A percentile compares a stretch with the other conserved stretches of the same genome.
phyloP scores from a whole-genome alignment of 2,113 vertebrate species.

The Coryphaenoides rupestris region DNA sequence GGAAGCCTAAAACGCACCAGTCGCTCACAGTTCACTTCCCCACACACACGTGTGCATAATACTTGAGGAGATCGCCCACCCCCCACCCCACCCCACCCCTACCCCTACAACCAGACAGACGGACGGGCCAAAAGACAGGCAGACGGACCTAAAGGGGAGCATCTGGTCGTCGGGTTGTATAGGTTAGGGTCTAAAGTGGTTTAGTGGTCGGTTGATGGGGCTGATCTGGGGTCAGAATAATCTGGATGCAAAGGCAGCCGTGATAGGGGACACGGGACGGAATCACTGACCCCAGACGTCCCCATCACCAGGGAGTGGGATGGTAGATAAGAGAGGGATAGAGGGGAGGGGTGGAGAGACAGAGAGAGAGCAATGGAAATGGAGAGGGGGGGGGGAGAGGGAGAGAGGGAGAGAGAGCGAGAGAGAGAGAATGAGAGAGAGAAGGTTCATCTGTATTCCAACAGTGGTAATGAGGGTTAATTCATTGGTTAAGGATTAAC shows the following conservation, averaged over 20 bases:
- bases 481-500: slow-evolving; percentile 96
- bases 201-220: slow-evolving; percentile 58
- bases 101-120: slow-evolving; percentile 22
- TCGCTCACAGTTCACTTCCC: background rate
- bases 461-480: slow-evolving; percentile 97
- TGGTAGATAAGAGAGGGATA: slow-evolving; percentile 61
- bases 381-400: background rate
- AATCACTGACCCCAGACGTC: slow-evolving; percentile 92
- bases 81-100: too few relatives aligned
- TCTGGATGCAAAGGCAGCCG: slow-evolving; percentile 86
- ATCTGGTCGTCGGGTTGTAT: slow-evolving; percentile 46
- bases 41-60: background rate
- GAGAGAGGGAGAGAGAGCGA: background rate
- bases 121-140: too few relatives aligned
- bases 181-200: slow-evolving; percentile 47
- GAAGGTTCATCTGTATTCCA: slow-evolving; percentile 86
- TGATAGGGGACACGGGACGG: slow-evolving; percentile 86
- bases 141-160: slow-evolving; percentile 40
- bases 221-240: slow-evolving; percentile 87
- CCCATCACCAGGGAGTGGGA: slow-evolving; percentile 81
- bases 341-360: slow-evolving; percentile 22
- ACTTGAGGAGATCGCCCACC: slow-evolving; percentile 14
- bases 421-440: slow-evolving; percentile 19
- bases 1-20: slow-evolving; percentile 37
- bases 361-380: slow-evolving; percentile 10